A percentile compares a stretch with the other conserved stretches of the same genome.
Conservation (phyloP, 2,797 vertebrate genomes). For the Acridotheres tristis region DNA sequence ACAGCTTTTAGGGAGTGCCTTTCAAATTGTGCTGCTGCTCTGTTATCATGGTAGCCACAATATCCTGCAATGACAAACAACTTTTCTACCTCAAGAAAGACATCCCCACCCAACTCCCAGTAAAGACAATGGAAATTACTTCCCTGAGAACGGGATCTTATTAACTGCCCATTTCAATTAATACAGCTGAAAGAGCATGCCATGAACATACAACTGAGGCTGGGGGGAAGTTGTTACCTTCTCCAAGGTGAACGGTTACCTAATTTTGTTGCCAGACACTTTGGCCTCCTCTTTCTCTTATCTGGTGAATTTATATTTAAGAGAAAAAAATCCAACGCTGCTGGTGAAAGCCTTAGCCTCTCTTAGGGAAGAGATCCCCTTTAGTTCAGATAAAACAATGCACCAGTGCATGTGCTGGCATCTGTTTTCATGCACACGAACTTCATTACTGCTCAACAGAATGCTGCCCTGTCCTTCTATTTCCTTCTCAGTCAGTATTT, state of each 20-base stretch:
- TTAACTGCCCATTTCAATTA: not conserved
- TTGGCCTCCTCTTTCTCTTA: not conserved
- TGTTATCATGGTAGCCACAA: conserved; percentile 48
- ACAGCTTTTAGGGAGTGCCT: conserved; percentile 45
- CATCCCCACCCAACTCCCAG: conserved; percentile 26
- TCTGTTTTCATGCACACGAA: not conserved
- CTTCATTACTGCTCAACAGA: not conserved
- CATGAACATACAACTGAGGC: not conserved
- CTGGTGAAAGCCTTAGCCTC: not conserved
- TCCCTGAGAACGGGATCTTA: conserved; percentile 17
- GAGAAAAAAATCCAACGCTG: not conserved
- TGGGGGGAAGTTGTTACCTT: not conserved
- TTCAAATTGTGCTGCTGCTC: conserved; percentile 20
- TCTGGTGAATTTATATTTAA: not conserved
- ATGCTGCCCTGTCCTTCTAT: not conserved
- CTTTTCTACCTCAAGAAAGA: conserved; percentile 42
- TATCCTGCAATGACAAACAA: conserved; percentile 52
- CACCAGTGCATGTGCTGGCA: not conserved
- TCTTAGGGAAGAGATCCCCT: not conserved
- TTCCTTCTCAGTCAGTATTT: not conserved
- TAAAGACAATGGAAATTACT: conserved; percentile 36
- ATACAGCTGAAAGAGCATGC: not conserved
- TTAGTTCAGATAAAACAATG: not conserved
- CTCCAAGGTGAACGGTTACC: not conserved
- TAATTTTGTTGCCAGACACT: not conserved